Conservation (phyloP, 1,140 invertebrate species). For the Bombus confusus region DNA sequence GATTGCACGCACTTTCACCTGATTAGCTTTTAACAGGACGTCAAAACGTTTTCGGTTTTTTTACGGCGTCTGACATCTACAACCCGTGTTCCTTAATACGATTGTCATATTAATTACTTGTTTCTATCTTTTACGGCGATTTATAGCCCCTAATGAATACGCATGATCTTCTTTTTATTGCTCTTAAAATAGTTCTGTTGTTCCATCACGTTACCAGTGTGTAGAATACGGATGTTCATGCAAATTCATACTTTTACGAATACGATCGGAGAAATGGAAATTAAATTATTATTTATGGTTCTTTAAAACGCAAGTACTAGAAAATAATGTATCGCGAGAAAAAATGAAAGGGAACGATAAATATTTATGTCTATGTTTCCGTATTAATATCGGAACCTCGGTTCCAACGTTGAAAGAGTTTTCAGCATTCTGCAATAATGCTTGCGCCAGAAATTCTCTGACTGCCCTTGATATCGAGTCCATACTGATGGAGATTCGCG, state of each 20-base stretch:
- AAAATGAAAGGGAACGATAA: neutral
- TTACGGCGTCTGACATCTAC: conserved; percentile 10
- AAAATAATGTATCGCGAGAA: neutral
- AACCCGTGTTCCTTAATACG: conserved; percentile 8
- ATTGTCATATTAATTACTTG: conserved; percentile 24
- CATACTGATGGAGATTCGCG: conserved; percentile 66
- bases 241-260: too few species aligned
- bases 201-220: too few species aligned
- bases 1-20: conserved; percentile 55
- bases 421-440: conserved; percentile 33
- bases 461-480: conserved; percentile 66
- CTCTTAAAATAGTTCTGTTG: too few species aligned
- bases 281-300: neutral
- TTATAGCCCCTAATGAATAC: neutral
- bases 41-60: conserved; percentile 51
- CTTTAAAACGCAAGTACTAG: too few species aligned
- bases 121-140: neutral
- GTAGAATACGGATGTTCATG: too few species aligned
- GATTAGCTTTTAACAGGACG: conserved; percentile 60
- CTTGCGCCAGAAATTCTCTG: conserved; percentile 46
- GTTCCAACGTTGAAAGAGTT: conserved; percentile 45
- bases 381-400: neutral
- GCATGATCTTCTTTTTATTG: neutral
- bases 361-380: neutral
- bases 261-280: too few species aligned